phyloP scores from a whole-genome alignment of 2,888 invertebrate genomes.

The Timema podura region DNA sequence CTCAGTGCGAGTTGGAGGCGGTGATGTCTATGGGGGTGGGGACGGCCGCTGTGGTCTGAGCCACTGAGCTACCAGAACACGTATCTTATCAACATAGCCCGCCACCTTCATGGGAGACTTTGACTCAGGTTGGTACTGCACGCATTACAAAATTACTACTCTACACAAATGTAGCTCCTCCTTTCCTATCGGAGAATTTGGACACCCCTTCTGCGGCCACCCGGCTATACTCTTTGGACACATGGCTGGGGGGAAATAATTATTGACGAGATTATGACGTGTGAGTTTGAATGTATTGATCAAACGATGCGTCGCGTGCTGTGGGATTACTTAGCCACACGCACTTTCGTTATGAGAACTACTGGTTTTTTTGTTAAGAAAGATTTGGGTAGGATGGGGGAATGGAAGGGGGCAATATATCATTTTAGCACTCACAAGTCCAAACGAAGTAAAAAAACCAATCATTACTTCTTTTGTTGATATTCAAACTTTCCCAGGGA shows the following conservation, averaged over 20 bases:
- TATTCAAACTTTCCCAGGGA: too few species aligned
- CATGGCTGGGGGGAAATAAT: conserved; percentile 11
- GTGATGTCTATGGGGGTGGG: background rate
- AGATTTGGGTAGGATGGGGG: too few species aligned
- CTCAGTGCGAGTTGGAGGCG: background rate
- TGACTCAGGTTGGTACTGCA: conserved; percentile 21
- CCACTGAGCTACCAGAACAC: background rate
- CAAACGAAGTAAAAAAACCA: too few species aligned
- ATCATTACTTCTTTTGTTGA: too few species aligned
- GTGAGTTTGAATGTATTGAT: conserved; percentile 15
- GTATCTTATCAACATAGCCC: background rate
- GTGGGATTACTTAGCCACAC: background rate
- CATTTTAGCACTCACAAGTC: too few species aligned
- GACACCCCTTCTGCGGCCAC: background rate
- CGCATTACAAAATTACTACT: too few species aligned
- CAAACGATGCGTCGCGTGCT: conserved; percentile 9
- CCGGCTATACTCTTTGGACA: background rate
- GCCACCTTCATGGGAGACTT: conserved; percentile 21
- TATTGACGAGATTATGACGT: conserved; percentile 19
- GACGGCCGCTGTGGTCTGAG: background rate
- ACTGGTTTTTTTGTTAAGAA: too few species aligned
- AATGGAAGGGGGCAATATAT: too few species aligned
- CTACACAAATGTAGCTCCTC: too few species aligned
- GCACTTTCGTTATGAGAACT: too few species aligned
- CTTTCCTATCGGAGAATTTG: too few species aligned